Base-by-base conservation (phyloP, 64 coral and sea anemone genomes). In the Platygyra sinensis region DNA sequence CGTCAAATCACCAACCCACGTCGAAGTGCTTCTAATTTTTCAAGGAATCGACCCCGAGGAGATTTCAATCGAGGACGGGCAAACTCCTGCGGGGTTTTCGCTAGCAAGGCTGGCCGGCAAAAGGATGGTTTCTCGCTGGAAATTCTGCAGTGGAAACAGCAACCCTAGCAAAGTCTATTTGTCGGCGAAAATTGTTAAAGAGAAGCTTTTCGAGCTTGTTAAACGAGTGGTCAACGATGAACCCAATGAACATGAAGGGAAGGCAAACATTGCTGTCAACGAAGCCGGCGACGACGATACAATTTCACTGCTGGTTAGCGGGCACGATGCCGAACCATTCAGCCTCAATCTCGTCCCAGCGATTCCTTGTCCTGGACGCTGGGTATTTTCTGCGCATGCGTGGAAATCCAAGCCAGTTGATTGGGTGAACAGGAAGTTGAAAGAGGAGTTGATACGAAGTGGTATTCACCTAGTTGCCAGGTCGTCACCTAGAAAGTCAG, bases 151-250 rank as follows among this genome's bases (percentile, higher is more conserved):
- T 29, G 60, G 76, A 73, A 95, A 80, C 60, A 91, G 83, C 20
- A 95, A 95, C 16, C 91, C 93, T 29, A 89, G 93, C 4, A 95
- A 95, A 59, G 87, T 79, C 19, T 95, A 87, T 75, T 12, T 95
- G 62, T 95, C 93, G 62, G 72, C 93, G 57, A 95, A 91, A 57
- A 87, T 91, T 76, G 62, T 95, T 28, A 77, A 60, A 46, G 89
- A 86, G 55, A 95, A 62, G 24, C 49, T 95, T 22, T 86, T 81
- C 22, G 73, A 73, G 17, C 76, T 67, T 83, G 54, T 91, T 27
- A 91, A 83, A 67, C 86, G 79, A 64, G 76, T 74, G 10, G 42
- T 91, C 22, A 76, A 15, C 4, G 75, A 69, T 71, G 30, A 24
- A 17, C 29, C 62, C 74, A 65, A 73, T 33, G 16, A 46, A 14